Evolutionary conservation across 1,140 invertebrate genomes (phyloP).

Genomic region (Drosophila kikkawai): DNA sequence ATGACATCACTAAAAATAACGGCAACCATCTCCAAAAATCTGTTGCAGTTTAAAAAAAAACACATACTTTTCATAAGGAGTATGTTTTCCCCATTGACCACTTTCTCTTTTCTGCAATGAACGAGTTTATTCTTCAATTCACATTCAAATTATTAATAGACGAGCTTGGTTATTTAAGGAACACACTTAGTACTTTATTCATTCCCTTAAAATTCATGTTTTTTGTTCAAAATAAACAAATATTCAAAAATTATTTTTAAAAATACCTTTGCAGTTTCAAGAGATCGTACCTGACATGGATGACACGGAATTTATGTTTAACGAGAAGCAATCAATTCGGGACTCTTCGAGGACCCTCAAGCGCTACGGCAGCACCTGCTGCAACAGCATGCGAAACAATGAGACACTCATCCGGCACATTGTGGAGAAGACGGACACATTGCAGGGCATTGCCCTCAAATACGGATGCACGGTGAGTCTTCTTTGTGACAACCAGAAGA

Average conservation of each 20-base stretch:
- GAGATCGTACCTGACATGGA: constrained; percentile 86
- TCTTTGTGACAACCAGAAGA: not conserved
- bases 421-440: constrained; percentile 92
- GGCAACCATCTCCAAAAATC: constrained; percentile 16
- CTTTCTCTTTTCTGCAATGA: not conserved
- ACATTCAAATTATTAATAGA: not conserved
- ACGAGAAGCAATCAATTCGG: constrained; percentile 93
- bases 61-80: not conserved
- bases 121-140: not conserved
- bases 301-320: constrained; percentile 90
- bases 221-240: not conserved
- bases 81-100: not conserved
- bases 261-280: constrained; percentile 83
- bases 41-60: constrained; percentile 43
- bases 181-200: not conserved
- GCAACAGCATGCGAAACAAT: constrained; percentile 86
- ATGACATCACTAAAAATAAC: constrained; percentile 62
- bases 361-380: constrained; percentile 95
- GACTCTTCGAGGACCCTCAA: constrained; percentile 92
- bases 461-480: constrained; percentile 94
- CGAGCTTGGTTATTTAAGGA: not conserved
- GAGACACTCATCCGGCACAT: constrained; percentile 92
- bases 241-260: not conserved
- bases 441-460: constrained; percentile 96
- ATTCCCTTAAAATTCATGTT: not conserved